phyloP scores from a whole-genome alignment of 2,797 vertebrate genomes.

The Phoebastria nigripes region DNA sequence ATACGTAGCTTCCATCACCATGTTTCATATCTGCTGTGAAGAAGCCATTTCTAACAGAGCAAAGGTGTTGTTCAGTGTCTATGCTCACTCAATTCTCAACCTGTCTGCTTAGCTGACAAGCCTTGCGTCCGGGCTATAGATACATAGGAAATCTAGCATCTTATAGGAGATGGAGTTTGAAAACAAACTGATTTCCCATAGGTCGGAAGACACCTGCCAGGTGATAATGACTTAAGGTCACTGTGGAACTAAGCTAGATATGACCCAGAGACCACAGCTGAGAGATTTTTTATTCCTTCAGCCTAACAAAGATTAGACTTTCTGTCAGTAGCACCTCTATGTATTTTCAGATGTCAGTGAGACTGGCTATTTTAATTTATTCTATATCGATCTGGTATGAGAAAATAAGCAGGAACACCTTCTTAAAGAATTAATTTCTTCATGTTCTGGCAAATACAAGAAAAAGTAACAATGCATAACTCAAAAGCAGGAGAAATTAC shows the following conservation, averaged over 20 bases:
- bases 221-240: not conserved
- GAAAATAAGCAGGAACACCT: not conserved
- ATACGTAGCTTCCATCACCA: rapidly evolving
- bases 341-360: not conserved
- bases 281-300: not conserved
- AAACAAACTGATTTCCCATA: not conserved
- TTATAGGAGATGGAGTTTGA: not conserved
- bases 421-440: not conserved
- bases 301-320: not conserved
- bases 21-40: not conserved
- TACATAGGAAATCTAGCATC: not conserved
- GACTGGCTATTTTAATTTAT: not conserved
- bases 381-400: not conserved
- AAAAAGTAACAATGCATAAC: not conserved
- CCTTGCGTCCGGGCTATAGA: not conserved
- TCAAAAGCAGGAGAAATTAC: not conserved
- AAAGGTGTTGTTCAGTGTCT: not conserved
- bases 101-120: not conserved
- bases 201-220: not conserved
- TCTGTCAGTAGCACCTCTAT: not conserved
- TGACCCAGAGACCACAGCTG: not conserved
- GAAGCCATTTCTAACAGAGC: not conserved
- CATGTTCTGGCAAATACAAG: not conserved
- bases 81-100: not conserved
- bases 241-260: not conserved